Conservation (phyloP, 2,113 vertebrate species). For the Ceuthmochares aereus region DNA sequence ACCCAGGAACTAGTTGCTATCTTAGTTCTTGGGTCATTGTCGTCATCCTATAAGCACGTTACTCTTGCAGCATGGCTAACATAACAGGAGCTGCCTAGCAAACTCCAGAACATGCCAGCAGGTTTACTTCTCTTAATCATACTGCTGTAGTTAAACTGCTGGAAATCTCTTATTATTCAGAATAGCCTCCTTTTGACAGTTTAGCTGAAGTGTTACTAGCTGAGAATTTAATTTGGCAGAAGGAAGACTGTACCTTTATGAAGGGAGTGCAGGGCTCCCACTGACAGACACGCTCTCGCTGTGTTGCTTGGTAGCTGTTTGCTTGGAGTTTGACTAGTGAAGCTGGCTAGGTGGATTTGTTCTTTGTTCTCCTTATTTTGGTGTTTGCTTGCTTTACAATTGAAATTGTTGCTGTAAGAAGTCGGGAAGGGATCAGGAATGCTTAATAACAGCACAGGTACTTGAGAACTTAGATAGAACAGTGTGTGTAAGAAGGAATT, state of each 20-base stretch:
- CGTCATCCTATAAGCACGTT: not conserved
- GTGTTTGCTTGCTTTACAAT: not conserved
- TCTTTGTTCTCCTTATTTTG: not conserved
- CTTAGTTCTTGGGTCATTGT: not conserved
- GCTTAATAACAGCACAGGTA: not conserved
- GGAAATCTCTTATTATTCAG: not conserved
- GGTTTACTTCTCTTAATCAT: constrained; percentile 16
- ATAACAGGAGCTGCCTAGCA: not conserved
- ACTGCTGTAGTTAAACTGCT: not conserved
- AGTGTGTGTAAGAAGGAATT: not conserved
- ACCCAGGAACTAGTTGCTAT: not conserved
- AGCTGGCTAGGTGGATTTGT: not conserved
- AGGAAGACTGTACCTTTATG: not conserved
- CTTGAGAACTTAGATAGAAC: not conserved
- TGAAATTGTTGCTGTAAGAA: not conserved
- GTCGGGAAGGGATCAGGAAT: not conserved
- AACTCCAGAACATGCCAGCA: not conserved
- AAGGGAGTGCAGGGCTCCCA: not conserved
- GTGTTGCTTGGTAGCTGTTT: not conserved
- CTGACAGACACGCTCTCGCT: not conserved
- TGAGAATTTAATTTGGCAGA: not conserved
- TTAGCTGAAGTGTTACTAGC: constrained; percentile 12
- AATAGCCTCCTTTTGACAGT: not conserved
- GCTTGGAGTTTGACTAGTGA: not conserved
- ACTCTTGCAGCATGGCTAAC: not conserved